Percentiles rank a stretch among this genome's conserved stretches.
Conservation (phyloP, 1,140 invertebrate species). For the Hylaeus anthracinus region DNA sequence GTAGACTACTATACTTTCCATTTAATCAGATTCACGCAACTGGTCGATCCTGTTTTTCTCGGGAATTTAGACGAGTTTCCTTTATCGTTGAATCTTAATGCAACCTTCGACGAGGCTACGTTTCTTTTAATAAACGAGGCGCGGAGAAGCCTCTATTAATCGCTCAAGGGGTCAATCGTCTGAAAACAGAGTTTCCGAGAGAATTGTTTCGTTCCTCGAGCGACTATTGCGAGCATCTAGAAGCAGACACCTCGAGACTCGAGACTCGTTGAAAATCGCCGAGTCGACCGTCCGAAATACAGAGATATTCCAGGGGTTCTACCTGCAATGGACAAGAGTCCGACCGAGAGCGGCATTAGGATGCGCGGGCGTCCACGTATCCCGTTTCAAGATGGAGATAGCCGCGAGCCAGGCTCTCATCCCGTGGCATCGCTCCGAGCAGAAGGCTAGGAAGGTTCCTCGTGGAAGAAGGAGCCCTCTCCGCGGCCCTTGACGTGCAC, state of each 20-base stretch:
- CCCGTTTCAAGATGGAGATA: conserved; percentile 80
- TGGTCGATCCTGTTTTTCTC: conserved; percentile 20
- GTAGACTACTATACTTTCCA: conserved; percentile 13
- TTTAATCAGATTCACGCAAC: conserved; percentile 41
- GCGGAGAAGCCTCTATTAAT: conserved; percentile 2
- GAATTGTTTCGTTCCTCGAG: conserved; percentile 11
- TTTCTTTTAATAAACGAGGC: conserved; percentile 5
- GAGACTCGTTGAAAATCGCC: conserved; percentile 5
- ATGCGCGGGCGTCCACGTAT: conserved; percentile 75
- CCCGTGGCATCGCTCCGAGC: conserved; percentile 51
- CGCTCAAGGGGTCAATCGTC: neutral
- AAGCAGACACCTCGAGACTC: neutral
- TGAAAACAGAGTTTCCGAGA: neutral
- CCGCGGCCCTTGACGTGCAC: conserved; percentile 70
- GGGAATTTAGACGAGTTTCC: conserved; percentile 18
- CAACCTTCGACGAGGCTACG: neutral
- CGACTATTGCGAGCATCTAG: neutral
- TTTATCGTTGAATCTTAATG: conserved; percentile 20
- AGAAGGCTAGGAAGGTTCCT: conserved; percentile 57
- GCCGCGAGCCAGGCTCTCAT: conserved; percentile 44
- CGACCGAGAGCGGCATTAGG: conserved; percentile 71
- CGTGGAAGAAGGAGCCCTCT: conserved; percentile 68
- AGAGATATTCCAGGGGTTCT: conserved; percentile 28
- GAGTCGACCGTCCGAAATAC: neutral
- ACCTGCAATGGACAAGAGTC: conserved; percentile 31